Evolutionary conservation across 2,113 vertebrate species (phyloP).

Genomic region (Ciconia boyciana): DNA sequence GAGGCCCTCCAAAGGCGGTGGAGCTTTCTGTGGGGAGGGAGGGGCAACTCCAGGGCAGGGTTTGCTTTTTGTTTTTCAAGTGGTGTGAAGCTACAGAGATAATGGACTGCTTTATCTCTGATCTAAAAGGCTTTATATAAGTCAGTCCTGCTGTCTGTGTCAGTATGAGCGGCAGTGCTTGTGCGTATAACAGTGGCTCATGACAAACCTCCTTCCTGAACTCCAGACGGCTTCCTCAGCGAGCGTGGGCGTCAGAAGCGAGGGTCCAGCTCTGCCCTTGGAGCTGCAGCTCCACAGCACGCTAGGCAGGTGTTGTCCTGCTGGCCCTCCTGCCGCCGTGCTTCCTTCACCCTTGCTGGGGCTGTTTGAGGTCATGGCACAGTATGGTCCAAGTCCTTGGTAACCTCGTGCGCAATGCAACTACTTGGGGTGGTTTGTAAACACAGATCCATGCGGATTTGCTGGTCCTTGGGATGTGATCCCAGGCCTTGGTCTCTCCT

Average conservation of each 20-base stretch:
- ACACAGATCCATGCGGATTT: background rate
- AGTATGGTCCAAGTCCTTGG: background rate
- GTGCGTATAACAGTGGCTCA: background rate
- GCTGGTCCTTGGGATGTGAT: background rate
- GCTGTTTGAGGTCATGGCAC: background rate
- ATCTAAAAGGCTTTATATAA: background rate
- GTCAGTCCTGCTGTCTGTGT: background rate
- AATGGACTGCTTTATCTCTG: background rate
- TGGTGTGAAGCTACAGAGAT: background rate
- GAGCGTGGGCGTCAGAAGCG: background rate
- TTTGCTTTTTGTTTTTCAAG: background rate
- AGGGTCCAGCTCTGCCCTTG: background rate
- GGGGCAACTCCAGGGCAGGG: too few relatives aligned
- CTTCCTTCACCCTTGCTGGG: background rate
- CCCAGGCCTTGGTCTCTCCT: background rate
- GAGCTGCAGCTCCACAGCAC: background rate
- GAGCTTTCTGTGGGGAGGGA: background rate
- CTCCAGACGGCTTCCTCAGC: background rate
- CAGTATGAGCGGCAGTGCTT: background rate
- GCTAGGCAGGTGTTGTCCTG: background rate
- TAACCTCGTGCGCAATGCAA: background rate
- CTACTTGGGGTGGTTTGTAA: background rate
- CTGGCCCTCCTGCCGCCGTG: background rate
- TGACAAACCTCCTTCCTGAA: background rate
- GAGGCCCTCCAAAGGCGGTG: background rate